Evolutionary conservation across 2,888 invertebrate species (phyloP).

Genomic region (Pachydiplax longipennis): DNA sequence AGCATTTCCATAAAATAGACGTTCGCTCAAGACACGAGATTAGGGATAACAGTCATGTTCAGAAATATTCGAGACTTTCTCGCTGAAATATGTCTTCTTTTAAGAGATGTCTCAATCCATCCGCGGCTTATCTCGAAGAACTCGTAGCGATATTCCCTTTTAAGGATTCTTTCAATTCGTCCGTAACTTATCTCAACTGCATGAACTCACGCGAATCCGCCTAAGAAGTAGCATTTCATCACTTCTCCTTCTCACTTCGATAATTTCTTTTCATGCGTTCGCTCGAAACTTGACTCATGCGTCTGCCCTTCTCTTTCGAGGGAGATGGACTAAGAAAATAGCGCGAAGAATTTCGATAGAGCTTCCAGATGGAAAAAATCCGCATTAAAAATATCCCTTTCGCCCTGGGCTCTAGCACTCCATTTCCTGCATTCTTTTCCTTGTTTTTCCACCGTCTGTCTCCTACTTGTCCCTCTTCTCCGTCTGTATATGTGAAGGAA

Average conservation of each 20-base stretch:
- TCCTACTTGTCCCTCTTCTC: background rate
- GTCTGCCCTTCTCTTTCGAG: background rate
- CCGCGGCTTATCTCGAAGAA: no score
- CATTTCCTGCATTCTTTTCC: background rate
- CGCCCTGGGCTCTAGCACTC: background rate
- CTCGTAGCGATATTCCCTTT: background rate
- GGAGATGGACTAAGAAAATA: no score
- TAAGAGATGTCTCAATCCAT: no score
- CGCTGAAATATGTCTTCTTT: no score
- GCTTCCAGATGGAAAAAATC: background rate
- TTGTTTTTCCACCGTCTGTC: background rate
- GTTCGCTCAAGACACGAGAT: no score
- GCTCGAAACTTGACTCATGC: background rate
- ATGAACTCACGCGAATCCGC: background rate
- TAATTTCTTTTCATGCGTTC: background rate
- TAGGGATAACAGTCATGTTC: no score
- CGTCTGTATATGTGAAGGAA: background rate
- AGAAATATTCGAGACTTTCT: no score
- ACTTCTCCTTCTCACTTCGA: background rate
- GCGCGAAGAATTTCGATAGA: background rate
- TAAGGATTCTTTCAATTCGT: background rate
- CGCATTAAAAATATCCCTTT: background rate
- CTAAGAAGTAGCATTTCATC: background rate
- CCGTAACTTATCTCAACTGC: background rate
- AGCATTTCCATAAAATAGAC: no score